Evolutionary conservation across 2,888 invertebrate genomes (phyloP).

Genomic region (Mechanitis messenoides): DNA sequence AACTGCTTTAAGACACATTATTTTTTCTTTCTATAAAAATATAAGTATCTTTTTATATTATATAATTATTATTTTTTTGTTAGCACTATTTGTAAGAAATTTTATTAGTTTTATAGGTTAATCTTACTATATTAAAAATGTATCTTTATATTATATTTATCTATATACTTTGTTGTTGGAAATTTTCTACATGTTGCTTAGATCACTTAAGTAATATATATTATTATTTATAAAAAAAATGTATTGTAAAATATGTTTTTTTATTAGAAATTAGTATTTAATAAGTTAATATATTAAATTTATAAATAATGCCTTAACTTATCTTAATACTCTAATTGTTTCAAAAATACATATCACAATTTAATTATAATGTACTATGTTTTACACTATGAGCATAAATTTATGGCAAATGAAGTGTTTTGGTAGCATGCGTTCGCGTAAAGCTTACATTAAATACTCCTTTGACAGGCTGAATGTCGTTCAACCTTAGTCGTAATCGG

Average conservation of each 20-base stretch:
- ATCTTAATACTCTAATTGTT: slow-evolving; percentile 2
- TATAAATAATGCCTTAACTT: slow-evolving; percentile 19
- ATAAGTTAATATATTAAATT: slow-evolving; percentile 2
- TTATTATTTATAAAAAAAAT: neutral
- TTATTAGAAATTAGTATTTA: neutral
- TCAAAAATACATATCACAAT: slow-evolving; percentile 1
- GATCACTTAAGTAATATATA: too few relatives aligned
- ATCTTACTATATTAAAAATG: slow-evolving; percentile 6
- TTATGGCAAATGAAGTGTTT: neutral
- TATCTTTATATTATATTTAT: slow-evolving; percentile 4
- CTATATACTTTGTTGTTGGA: slow-evolving; percentile 11
- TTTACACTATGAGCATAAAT: neutral
- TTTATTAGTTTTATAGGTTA: neutral
- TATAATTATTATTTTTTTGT: too few relatives aligned
- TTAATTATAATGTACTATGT: neutral
- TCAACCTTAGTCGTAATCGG: neutral
- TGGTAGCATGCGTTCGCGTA: slow-evolving; percentile 6
- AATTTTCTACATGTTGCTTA: slow-evolving; percentile 5
- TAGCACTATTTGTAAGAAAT: too few relatives aligned
- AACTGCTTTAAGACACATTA: slow-evolving; percentile 5
- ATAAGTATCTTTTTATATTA: slow-evolving; percentile 2
- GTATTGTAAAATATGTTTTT: neutral
- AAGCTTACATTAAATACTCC: neutral
- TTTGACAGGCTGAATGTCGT: neutral
- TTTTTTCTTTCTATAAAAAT: neutral